Base-by-base conservation (phyloP, 2,113 vertebrate genomes). In the Phoxinus phoxinus region DNA sequence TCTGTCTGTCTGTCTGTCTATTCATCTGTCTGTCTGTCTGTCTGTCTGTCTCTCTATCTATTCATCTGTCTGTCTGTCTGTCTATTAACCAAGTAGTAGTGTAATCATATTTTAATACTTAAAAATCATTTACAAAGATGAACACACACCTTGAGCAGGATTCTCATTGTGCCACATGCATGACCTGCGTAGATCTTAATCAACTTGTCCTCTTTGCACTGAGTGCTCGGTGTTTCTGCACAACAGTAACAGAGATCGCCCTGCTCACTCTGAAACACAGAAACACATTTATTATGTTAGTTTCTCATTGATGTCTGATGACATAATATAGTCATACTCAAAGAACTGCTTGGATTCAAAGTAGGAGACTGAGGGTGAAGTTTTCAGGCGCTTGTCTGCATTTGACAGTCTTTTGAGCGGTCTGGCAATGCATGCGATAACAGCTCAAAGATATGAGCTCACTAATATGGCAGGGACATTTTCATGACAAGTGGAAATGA, bases 221-320 rank as follows among this genome's bases (percentile, higher is more conserved):
- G 90, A 48, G 87, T 59, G 58, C 90, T 89, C 23, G 92, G 88
- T 69, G 92, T 91, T 73, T 96, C 93, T 89, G 95, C 91, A 92
- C 97, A 98, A 89, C 97, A 97, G 83, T 96, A 92, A 89, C 97
- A 97, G 88, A 94, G 88, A 77, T 94, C 94, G 44, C 88, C 92
- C 27, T 89, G 27, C 19, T 93, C 94, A 89, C 94, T 94, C 96
- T 97, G 90, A 77, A 88, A 87, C 69, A 87, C 73, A 90, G n/a
- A 88, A 58, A 59, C 4, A 74, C 44, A 79, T 30, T 44, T 11
- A 32, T 48, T 48, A 32, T 8, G 35, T 23, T 27, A 0, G 23
- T 30, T 13, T 73, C 7, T 46, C n/a, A 11, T 23, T 83, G n/a
- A 11, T 2, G 13, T 74, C 71, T 74, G 53, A 19, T 73, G 41